Conservation (phyloP, 64 coral and sea anemone species). For the Dendrophyllia cribrosa region DNA sequence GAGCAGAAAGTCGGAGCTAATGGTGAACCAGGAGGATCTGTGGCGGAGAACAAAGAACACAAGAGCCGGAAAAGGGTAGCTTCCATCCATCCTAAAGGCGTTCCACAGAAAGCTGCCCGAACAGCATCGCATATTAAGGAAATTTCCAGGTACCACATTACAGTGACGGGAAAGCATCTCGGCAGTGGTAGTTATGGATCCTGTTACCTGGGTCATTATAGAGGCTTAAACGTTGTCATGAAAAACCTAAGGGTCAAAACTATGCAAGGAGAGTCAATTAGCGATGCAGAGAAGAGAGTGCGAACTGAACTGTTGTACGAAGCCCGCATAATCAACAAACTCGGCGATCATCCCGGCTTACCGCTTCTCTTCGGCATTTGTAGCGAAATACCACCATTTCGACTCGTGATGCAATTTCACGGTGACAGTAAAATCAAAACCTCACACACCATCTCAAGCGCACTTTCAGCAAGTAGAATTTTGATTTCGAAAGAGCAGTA, state of each 20-base stretch:
- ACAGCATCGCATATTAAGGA: not conserved
- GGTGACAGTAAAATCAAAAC: not conserved
- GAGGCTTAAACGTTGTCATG: slow-evolving; percentile 32
- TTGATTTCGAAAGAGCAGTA: no score
- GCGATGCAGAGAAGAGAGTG: not conserved
- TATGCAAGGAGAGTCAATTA: not conserved
- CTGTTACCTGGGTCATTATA: slow-evolving; percentile 22
- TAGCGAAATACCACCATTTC: not conserved
- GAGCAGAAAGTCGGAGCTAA: no score
- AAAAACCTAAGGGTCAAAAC: not conserved
- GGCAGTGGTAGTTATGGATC: slow-evolving; percentile 40
- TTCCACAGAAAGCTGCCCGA: not conserved
- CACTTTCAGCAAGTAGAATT: no score
- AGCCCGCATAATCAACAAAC: slow-evolving; percentile 22
- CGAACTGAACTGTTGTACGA: slow-evolving; percentile 48
- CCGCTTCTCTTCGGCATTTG: slow-evolving; percentile 34
- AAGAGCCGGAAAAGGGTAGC: no score
- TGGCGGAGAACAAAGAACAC: no score
- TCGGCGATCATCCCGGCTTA: slow-evolving; percentile 64
- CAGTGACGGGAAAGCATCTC: not conserved
- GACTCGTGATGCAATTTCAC: slow-evolving; percentile 31
- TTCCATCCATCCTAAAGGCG: no score
- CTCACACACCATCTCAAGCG: not conserved
- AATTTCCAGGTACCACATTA: not conserved
- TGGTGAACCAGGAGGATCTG: not conserved